Evolutionary conservation across 1,140 invertebrate species (phyloP).

Genomic region (Brachionus rotundiformis): DNA sequence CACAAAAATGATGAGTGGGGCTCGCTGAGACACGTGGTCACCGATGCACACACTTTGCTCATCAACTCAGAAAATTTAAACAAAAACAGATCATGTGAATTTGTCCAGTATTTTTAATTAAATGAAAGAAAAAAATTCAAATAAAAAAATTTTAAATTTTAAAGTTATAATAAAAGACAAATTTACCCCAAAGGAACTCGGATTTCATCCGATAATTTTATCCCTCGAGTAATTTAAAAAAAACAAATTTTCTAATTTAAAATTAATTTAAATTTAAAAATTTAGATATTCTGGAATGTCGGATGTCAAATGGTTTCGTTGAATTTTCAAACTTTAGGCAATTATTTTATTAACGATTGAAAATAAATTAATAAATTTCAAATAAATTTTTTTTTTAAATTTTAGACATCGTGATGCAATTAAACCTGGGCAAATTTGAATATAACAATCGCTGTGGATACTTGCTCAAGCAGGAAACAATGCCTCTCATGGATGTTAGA

Average conservation of each 20-base stretch:
- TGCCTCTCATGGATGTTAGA: slow-evolving; percentile 59
- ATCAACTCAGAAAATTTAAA: slow-evolving; percentile 67
- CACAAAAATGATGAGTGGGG: slow-evolving; percentile 79
- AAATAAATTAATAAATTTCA: background rate
- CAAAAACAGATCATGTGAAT: slow-evolving; percentile 90
- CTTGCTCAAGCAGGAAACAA: slow-evolving; percentile 64
- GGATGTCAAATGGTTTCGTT: slow-evolving; percentile 65
- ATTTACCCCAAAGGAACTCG: slow-evolving; percentile 67
- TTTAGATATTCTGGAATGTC: slow-evolving; percentile 66
- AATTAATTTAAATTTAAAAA: slow-evolving; percentile 53
- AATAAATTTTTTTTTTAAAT: background rate
- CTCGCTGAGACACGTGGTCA: slow-evolving; percentile 74
- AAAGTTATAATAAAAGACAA: slow-evolving; percentile 83
- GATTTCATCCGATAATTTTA: slow-evolving; percentile 37
- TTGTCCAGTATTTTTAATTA: slow-evolving; percentile 75
- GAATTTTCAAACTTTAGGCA: slow-evolving; percentile 64
- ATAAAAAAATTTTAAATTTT: background rate
- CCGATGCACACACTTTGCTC: slow-evolving; percentile 57
- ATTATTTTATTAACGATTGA: background rate
- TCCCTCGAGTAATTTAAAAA: background rate
- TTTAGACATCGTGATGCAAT: slow-evolving; percentile 93
- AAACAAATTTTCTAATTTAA: background rate
- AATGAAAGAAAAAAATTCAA: background rate
- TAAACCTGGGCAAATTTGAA: slow-evolving; percentile 99
- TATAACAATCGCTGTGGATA: slow-evolving; percentile 62